Evolutionary conservation across 1,140 invertebrate genomes (phyloP), one percentile per base, ranked within the genome.

Genomic region (Drosophila watanabei): DNA sequence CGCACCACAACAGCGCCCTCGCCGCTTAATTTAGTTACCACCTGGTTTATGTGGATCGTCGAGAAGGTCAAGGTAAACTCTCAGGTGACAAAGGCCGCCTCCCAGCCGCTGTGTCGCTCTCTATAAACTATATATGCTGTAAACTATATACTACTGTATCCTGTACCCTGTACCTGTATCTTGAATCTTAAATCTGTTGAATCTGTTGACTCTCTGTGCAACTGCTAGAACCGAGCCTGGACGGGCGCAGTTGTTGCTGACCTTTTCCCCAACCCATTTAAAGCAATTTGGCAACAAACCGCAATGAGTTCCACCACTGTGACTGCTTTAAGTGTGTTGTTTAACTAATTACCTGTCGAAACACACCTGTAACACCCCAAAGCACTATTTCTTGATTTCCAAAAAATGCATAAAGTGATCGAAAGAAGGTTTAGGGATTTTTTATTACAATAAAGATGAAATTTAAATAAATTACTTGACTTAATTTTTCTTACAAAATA

Each of bases 1-100:
- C 96, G 99, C 91, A 99, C 98, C 9, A 98, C 98, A 43, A 98
- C 98, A 5, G 99, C 99, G 5, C 99, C 99, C 1, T 98, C 98
- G 4, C 99, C 99, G 1, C 95, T 99, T 43, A 99, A 99, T 93
- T 95, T 99, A 52, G 95, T 99, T 71, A 99, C 98, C 2, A 98
- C 98, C 46, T 98, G 97, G 97, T 94, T 98, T 56, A 96, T 97
- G 92, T 98, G 97, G 94, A 94, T 98, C 57, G 96, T 96, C 71
- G 95, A 96, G 73, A 93, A 96, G 58, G 97, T 97, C 94, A 97
- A 97, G 94, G 96, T 96, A 80, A 80, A 73, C 57, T 43, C 71
- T 49, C 59, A 61, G 56, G 59, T 32, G 48, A 60, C 45, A 68
- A 57, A 37, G 24, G 69, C 32, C 49, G 68, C 63, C 62, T 71